A percentile compares a stretch with the other conserved stretches of the same genome.
These are phyloP conservation scores for Triplophysa rosa DNA, from an alignment of 2,113 vertebrate species.

Conservation along the genomic window DNA sequence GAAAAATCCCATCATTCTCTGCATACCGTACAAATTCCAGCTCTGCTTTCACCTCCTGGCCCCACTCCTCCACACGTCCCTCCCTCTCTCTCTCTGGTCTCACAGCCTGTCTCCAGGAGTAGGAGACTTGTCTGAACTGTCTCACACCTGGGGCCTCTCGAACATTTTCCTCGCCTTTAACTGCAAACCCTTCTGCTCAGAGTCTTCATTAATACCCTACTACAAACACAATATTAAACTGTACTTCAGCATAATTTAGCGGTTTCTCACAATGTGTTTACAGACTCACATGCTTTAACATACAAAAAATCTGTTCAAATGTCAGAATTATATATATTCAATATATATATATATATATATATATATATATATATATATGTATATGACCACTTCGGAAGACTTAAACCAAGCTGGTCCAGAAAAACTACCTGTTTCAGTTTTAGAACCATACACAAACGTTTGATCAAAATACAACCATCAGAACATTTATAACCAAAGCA, in stretches of 20 bases:
- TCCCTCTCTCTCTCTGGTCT: conserved; percentile 21
- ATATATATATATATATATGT: no score
- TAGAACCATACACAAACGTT: no score
- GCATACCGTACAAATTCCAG: conserved; percentile 68
- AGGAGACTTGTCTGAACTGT: conserved; percentile 5
- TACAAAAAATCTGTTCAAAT: no score
- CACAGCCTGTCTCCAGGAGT: background rate
- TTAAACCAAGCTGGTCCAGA: no score
- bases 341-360: no score
- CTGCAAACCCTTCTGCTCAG: conserved; percentile 33
- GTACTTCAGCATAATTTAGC: background rate
- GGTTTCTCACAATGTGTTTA: no score
- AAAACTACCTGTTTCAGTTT: no score
- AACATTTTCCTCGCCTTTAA: conserved; percentile 38
- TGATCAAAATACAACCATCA: no score
- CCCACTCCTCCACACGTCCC: conserved; percentile 37
- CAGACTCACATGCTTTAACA: no score
- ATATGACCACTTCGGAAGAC: no score
- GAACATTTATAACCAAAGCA: no score
- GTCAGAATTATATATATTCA: no score
- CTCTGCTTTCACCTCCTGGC: conserved; percentile 56
- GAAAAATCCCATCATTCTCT: conserved; percentile 72
- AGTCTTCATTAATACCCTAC: background rate
- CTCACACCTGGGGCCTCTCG: conserved; percentile 36
- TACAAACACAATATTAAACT: background rate